These are phyloP conservation scores for Leucophenga maculata DNA, from an alignment of 2,888 invertebrate species.

Conservation along the genomic window DNA sequence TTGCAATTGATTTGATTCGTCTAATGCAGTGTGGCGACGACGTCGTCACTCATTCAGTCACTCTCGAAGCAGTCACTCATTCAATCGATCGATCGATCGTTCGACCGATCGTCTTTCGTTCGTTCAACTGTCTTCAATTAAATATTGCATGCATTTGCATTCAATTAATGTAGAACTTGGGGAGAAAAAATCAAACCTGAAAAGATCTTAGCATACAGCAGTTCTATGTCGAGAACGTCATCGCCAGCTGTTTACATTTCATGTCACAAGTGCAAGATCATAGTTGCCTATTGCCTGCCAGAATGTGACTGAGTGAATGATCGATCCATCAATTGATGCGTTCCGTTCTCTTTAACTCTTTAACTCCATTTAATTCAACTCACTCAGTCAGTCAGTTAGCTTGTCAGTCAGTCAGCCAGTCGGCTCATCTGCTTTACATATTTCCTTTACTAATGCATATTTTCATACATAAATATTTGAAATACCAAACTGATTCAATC, in stretches of 20 bases:
- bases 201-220: neutral
- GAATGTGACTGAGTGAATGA: no score
- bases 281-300: neutral
- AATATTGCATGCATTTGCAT: slow-evolving; percentile 9
- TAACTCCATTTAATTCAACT: no score
- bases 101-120: neutral
- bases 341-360: no score
- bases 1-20: slow-evolving; percentile 5
- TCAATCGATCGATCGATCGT: neutral
- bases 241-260: neutral
- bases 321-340: no score
- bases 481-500: no score
- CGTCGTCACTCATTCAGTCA: slow-evolving; percentile 1
- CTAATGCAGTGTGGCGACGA: neutral
- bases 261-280: slow-evolving; percentile 24
- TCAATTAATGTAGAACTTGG: neutral
- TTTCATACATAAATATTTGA: neutral
- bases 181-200: neutral
- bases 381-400: neutral
- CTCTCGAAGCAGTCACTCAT: neutral
- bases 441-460: slow-evolving; percentile 6
- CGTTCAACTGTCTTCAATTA: slow-evolving; percentile 13
- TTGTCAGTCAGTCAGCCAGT: neutral
- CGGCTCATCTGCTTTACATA: neutral
- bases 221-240: neutral